phyloP scores from a whole-genome alignment of 2,113 vertebrate species.

The Promerops cafer region DNA sequence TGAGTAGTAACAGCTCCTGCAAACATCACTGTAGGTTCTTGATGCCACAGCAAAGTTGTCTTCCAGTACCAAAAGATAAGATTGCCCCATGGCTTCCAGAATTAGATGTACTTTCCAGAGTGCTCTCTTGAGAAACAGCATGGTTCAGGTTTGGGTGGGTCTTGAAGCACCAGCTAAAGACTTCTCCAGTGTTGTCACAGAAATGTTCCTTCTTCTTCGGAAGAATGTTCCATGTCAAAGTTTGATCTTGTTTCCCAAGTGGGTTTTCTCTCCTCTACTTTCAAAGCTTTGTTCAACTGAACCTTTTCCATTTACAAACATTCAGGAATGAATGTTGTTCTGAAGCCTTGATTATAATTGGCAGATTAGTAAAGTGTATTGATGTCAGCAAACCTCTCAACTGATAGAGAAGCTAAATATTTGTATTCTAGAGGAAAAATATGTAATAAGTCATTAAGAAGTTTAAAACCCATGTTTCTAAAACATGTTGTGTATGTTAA shows the following conservation, averaged over 20 bases:
- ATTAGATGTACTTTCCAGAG: neutral
- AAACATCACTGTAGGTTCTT: rapidly evolving
- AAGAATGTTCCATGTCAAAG: rapidly evolving
- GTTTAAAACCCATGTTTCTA: neutral
- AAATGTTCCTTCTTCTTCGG: neutral
- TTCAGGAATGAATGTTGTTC: neutral
- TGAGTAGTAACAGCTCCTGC: too few species aligned
- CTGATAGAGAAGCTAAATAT: neutral
- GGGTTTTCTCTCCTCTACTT: neutral
- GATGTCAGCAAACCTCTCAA: neutral
- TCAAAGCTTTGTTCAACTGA: neutral
- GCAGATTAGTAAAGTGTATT: neutral
- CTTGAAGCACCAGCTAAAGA: neutral
- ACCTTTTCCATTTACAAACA: neutral
- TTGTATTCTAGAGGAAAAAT: neutral
- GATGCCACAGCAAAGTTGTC: neutral
- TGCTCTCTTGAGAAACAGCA: neutral
- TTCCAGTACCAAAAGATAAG: neutral
- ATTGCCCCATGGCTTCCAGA: neutral
- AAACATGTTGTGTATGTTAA: neutral
- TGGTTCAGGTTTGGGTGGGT: neutral
- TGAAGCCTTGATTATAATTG: neutral
- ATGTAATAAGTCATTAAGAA: neutral
- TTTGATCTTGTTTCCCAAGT: neutral
- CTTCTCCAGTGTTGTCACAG: neutral